Evolutionary conservation across 1,140 invertebrate genomes (phyloP), one percentile per base, ranked within the genome.

Genomic region (Drosophila kohkoa): DNA sequence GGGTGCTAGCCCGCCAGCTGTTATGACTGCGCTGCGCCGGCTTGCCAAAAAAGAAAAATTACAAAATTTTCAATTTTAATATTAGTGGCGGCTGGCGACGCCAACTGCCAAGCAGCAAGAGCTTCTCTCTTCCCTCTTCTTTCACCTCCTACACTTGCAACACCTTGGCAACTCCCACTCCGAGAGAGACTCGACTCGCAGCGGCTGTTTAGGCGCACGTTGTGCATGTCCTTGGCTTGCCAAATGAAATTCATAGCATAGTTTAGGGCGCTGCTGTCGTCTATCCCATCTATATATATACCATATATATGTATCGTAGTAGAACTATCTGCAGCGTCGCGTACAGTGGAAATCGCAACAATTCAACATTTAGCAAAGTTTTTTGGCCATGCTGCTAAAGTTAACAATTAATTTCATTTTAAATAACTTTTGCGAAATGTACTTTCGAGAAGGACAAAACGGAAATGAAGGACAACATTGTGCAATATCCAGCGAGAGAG

Each of bases 61-160:
- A 89, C 85, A 89, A 89, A 89, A 88, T 89, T 88, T 88, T 88
- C 85, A 88, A 88, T 88, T 88, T 88, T 88, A 88, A 88, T 88
- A 88, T 88, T 88, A 88, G 85, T 88, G 75, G 85, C 85, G 78
- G 81, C 77, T 85, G 85, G 71, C 86, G 86, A 80, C 86, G 85
- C 80, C 82, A 87, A 87, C 82, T 87, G 82, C 69, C 77, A 82
- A 70, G 55, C 68, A 32, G 45, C 32, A n/a, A 41, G 32, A 32
- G 35, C 48, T 35, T 25, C 51, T 54, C 25, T n/a, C 64, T 51
- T n/a, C 15, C 45, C 28, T 10, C 25, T 8, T 38, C 49, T 25
- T 10, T 7, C 4, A 1, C 5, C 11, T 13, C 38, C 3, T 1
- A 5, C 59, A 52, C 6, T 20, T 30, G 67, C 30, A 74, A 52